Base-by-base conservation (phyloP, 2,113 vertebrate genomes). In the Tapirus terrestris region DNA sequence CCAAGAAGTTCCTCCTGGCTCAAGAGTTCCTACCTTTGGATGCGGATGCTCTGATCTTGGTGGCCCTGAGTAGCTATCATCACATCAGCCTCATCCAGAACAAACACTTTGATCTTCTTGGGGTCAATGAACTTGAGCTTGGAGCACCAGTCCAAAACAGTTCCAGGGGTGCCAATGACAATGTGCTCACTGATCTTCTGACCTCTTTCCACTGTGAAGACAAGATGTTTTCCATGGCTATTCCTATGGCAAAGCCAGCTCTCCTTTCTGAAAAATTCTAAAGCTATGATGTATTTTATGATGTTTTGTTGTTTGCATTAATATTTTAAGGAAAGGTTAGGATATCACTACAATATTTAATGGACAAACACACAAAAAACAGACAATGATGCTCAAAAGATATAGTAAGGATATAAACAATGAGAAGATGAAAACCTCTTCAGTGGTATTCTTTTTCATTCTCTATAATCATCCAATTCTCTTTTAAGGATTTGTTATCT, bases 51-150 rank as follows among this genome's bases (percentile, higher is more conserved):
- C 98, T 99, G 99, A 97, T 99, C 99, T 93, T 99, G 99, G 87
- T 99, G 99, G 51, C 99, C 99, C 97, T 99, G 99, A 3, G 99
- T 99, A 0, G 99, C 99, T 0, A 99, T 99, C 99, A 99, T 99
- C 97, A 99, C 99, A 0, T 99, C 99, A 0, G 99, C 99, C 98
- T 99, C 99, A 21, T 99, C 99, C 98, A 99, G 94, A 60, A 99
- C 99, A 2, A 99, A 99, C 97, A 99, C 99, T 4, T 98, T 99
- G 94, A 99, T 99, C 98, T 99, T 99, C 98, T 99, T 99, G 81
- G 99, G 99, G 83, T 99, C 99, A 0, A 99, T 99, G 92, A 99
- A 98, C 45, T 98, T 99, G 95, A 99, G 99, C 93, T 99, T 99
- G 96, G 98, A 97, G 82, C 99, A 99, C 99, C 99, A 99, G 98